A percentile compares a stretch with the other conserved stretches of the same genome.
phyloP scores from a whole-genome alignment of 2,888 invertebrate genomes.

The Meteorus colon region DNA sequence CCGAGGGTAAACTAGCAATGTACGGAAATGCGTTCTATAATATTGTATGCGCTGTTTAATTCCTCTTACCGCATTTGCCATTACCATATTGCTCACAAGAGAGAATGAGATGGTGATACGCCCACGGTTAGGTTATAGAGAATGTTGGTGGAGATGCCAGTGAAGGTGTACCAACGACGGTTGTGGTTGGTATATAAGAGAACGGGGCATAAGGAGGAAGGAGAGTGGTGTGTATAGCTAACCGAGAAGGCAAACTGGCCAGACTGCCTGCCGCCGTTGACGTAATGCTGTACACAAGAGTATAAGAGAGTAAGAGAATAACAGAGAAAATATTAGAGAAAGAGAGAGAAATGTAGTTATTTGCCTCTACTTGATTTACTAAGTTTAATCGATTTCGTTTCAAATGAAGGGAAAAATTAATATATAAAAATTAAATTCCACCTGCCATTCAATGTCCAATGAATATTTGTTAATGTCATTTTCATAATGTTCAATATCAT shows the following conservation, averaged over 20 bases:
- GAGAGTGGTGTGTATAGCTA: conserved; percentile 13
- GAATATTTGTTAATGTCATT: too few species aligned
- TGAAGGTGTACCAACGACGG: conserved; percentile 41
- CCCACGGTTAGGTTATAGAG: conserved; percentile 21
- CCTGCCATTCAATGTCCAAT: too few species aligned
- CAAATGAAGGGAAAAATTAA: conserved; percentile 10
- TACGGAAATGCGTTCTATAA: neutral
- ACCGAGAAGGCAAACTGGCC: conserved; percentile 49
- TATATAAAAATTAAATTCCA: neutral
- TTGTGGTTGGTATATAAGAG: conserved; percentile 35
- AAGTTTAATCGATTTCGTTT: conserved; percentile 28
- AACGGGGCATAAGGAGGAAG: conserved; percentile 35
- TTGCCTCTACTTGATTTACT: neutral
- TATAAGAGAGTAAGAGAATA: conserved; percentile 35
- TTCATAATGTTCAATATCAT: too few species aligned
- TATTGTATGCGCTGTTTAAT: conserved; percentile 14
- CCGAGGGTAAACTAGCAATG: neutral
- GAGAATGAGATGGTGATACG: conserved; percentile 10
- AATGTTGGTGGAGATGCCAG: conserved; percentile 31
- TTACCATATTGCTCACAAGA: neutral
- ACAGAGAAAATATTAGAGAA: neutral
- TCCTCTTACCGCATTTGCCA: conserved; percentile 1
- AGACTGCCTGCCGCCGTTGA: conserved; percentile 55
- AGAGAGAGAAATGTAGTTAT: neutral
- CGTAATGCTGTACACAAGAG: conserved; percentile 42